Evolutionary conservation across 2,888 invertebrate species (phyloP).

Genomic region (Oeneis ivallda): DNA sequence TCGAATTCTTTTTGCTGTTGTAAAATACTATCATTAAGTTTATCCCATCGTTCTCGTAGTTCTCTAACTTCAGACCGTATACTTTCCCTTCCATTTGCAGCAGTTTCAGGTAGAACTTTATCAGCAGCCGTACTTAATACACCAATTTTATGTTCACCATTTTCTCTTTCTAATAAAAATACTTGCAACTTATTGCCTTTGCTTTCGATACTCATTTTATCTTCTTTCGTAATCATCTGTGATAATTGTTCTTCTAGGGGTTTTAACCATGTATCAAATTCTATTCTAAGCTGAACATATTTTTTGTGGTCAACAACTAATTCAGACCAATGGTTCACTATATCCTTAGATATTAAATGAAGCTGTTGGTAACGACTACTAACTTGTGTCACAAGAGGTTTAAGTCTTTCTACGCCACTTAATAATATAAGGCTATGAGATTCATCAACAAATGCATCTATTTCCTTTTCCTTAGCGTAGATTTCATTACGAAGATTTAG

Average conservation of each 20-base stretch:
- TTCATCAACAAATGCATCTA: conserved; percentile 94
- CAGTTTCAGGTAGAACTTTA: conserved; percentile 95
- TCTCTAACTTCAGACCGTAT: conserved; percentile 92
- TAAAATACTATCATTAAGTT: conserved; percentile 89
- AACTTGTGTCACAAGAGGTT: conserved; percentile 93
- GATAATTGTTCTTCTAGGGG: conserved; percentile 86
- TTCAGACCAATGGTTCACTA: conserved; percentile 91
- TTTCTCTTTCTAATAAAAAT: conserved; percentile 89
- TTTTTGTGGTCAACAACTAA: conserved; percentile 91
- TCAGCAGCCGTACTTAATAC: conserved; percentile 90
- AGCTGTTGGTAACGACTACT: conserved; percentile 92
- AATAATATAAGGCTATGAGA: conserved; percentile 92
- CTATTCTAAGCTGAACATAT: conserved; percentile 88
- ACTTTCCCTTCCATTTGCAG: conserved; percentile 93
- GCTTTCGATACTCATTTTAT: conserved; percentile 84
- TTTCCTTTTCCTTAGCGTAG: conserved; percentile 89
- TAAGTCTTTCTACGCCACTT: conserved; percentile 92
- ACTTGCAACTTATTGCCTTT: conserved; percentile 86
- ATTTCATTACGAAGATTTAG: conserved; percentile 89
- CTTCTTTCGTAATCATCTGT: conserved; percentile 84
- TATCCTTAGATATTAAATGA: conserved; percentile 91
- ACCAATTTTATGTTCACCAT: conserved; percentile 89
- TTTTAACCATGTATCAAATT: conserved; percentile 89
- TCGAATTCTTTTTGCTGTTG: conserved; percentile 93
- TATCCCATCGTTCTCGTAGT: conserved; percentile 93